Evolutionary conservation across 2,797 vertebrate genomes (phyloP), one percentile per base, ranked within the genome.

Genomic region (Crocodylus rhombifer): DNA sequence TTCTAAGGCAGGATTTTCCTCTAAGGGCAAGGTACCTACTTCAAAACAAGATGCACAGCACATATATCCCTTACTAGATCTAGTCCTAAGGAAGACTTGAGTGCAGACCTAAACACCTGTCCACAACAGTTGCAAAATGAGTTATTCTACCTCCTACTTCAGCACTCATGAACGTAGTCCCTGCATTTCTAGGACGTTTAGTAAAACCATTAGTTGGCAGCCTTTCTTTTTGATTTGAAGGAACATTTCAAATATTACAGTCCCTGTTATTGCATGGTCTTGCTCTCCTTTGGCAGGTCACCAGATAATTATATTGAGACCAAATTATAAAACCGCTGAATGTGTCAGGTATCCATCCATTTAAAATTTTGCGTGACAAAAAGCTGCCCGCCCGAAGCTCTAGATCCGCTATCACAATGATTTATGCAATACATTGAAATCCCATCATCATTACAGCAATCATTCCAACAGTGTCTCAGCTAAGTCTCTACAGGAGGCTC

Each of bases 81-180:
- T 51, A 51, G 42, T 51, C 42, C 42, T 51, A 51, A 51, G 42
- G 42, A 51, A 51, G 42, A 51, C 10, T 85, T 77, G 65, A 86
- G 75, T 28, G 92, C 80, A 87, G 88, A 51, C 42, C 42, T 81
- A 95, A 5, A 74, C 57, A 90, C 91, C 73, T n/a, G 88, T 33
- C 69, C 77, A 56, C 67, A 36, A 83, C 25, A 56, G 58, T 95
- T 94, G 86, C 87, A 89, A 92, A 93, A 89, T 30, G 12, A 67
- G 21, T 79, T 94, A 67, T 91, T 90, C 89, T 89, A 84, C 84
- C 87, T 87, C 80, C 76, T 33, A 51, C 79, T 81, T 28, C 78
- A 77, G 60, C 0, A 1, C 86, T 58, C 16, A 36, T 21, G 69
- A 23, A 90, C 89, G 36, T 14, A 13, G 23, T 13, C 20, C 7